phyloP scores from a whole-genome alignment of 2,113 vertebrate genomes.

The Macquaria australasica region DNA sequence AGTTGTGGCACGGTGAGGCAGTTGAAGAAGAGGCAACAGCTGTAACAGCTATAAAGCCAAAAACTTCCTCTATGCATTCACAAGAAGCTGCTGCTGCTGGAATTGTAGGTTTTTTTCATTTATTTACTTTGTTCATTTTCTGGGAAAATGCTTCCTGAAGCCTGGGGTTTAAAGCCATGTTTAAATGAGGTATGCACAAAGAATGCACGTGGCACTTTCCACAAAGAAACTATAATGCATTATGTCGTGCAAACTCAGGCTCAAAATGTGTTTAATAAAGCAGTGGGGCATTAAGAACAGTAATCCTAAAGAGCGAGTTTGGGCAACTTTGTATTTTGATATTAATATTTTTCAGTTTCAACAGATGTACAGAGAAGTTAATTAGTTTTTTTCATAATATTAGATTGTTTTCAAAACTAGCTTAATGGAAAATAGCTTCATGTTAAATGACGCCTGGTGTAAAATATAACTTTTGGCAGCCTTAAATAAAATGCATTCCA shows the following conservation, averaged over 20 bases:
- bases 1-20: not conserved
- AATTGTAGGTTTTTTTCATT: not conserved
- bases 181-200: not conserved
- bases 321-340: not conserved
- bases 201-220: not conserved
- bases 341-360: not conserved
- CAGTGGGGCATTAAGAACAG: not conserved
- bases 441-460: not conserved
- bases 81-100: not conserved
- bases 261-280: not conserved
- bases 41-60: not conserved
- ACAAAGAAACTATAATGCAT: not conserved
- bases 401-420: not conserved
- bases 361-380: not conserved
- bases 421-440: not conserved
- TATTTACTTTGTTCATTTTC: not conserved
- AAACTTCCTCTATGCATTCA: not conserved
- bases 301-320: not conserved
- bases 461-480: not conserved
- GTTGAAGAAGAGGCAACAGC: not conserved
- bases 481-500: not conserved
- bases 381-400: not conserved
- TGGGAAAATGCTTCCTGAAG: not conserved
- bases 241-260: not conserved
- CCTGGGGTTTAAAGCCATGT: not conserved